These are phyloP conservation scores for Zosterops borbonicus DNA, from an alignment of 2,113 vertebrate species.

Conservation along the genomic window DNA sequence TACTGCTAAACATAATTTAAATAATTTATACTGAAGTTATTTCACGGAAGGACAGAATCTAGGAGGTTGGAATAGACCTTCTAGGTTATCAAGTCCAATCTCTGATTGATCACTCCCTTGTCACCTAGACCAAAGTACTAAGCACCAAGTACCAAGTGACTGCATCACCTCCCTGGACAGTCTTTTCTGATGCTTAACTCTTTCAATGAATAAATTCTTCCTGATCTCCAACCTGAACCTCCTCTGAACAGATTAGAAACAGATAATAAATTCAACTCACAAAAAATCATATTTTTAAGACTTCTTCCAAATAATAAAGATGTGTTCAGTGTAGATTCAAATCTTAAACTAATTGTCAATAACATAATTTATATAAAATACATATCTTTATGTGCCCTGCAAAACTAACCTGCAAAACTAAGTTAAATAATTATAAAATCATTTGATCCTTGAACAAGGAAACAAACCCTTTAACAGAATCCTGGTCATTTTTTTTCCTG, in stretches of 20 bases:
- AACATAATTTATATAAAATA: not conserved
- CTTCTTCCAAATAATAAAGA: not conserved
- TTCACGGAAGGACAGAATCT: not conserved
- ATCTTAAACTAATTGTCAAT: not conserved
- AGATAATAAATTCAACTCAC: not conserved
- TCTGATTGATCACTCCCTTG: not conserved
- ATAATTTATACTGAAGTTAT: not conserved
- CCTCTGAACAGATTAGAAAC: not conserved
- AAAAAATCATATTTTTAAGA: not conserved
- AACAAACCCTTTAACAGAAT: not conserved
- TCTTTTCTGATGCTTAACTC: not conserved
- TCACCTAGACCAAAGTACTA: not conserved
- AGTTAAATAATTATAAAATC: not conserved
- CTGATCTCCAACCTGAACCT: not conserved
- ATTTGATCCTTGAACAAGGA: not conserved
- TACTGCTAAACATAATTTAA: not conserved
- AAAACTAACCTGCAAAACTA: not conserved
- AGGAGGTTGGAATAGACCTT: not conserved
- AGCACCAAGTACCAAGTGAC: no score
- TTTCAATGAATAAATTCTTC: not conserved
- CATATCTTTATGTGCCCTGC: fast-evolving
- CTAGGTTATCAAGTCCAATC: not conserved
- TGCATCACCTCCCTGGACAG: not conserved
- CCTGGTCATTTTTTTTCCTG: not conserved
- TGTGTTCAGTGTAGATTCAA: not conserved